Conservation (phyloP, 2,113 vertebrate genomes). For the Passer domesticus region DNA sequence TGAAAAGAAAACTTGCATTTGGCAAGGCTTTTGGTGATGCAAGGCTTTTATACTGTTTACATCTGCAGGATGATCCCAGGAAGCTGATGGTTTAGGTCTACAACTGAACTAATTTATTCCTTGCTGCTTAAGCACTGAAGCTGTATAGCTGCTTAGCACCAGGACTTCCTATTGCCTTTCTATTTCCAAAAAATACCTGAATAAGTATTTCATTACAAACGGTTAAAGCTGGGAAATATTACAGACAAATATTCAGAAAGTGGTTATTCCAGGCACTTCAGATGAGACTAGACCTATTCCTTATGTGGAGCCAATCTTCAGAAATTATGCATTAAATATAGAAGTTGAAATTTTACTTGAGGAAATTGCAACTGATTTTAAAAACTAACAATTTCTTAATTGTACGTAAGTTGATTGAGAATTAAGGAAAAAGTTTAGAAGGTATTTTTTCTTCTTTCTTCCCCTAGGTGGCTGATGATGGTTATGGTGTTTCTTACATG, state of each 20-base stretch:
- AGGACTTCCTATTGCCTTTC: not conserved
- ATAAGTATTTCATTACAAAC: not conserved
- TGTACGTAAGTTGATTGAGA: not conserved
- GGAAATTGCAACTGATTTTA: not conserved
- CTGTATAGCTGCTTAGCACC: not conserved
- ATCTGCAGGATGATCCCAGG: not conserved
- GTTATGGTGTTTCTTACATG: constrained; percentile 96
- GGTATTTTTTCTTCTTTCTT: not conserved
- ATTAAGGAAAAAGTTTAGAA: not conserved
- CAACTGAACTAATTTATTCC: not conserved
- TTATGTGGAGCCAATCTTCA: not conserved
- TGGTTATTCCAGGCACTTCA: not conserved
- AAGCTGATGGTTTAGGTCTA: not conserved
- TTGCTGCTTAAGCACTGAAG: not conserved
- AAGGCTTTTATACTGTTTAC: not conserved
- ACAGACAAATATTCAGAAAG: not conserved
- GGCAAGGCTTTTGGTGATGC: not conserved
- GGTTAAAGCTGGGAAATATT: not conserved
- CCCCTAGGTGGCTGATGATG: constrained; percentile 91
- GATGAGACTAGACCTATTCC: not conserved
- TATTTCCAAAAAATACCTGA: not conserved
- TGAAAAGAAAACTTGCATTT: not conserved
- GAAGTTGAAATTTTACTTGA: not conserved
- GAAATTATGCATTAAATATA: not conserved
- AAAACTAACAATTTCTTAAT: not conserved